Conservation (phyloP, 2,888 invertebrate species). For the Himalopsyche tibetana region DNA sequence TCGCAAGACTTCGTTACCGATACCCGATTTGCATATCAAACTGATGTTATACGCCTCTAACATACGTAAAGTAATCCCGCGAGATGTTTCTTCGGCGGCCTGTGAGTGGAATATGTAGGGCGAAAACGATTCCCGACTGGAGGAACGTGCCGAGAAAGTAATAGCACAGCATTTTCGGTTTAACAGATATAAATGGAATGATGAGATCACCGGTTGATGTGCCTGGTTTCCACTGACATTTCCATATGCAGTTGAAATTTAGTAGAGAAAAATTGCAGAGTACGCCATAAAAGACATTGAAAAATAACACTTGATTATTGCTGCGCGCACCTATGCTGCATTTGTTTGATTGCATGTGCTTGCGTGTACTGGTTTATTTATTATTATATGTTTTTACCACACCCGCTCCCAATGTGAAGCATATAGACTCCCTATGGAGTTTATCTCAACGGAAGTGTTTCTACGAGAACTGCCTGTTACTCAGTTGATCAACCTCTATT, state of each 20-base stretch:
- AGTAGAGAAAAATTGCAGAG: neutral
- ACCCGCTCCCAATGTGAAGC: too few relatives aligned
- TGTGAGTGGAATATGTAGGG: constrained; percentile 44
- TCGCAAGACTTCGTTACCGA: constrained; percentile 49
- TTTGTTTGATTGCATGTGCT: too few relatives aligned
- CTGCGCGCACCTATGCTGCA: neutral
- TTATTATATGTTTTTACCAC: too few relatives aligned
- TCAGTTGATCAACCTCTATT: too few relatives aligned
- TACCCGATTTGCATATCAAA: constrained; percentile 56
- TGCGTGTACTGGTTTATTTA: too few relatives aligned
- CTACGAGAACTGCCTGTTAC: too few relatives aligned
- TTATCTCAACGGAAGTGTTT: too few relatives aligned
- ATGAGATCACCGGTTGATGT: constrained; percentile 49
- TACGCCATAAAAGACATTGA: neutral
- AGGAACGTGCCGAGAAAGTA: constrained; percentile 59
- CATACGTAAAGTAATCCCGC: constrained; percentile 60
- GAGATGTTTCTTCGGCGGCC: constrained; percentile 42
- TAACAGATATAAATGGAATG: constrained; percentile 63
- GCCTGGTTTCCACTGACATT: constrained; percentile 7
- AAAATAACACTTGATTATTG: neutral
- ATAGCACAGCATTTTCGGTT: constrained; percentile 59
- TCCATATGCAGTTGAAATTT: neutral
- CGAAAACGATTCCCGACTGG: constrained; percentile 47
- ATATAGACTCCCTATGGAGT: too few relatives aligned
- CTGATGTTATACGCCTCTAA: constrained; percentile 51